Evolutionary conservation across 1,140 invertebrate species (phyloP).

Genomic region (Penaeus japonicus): DNA sequence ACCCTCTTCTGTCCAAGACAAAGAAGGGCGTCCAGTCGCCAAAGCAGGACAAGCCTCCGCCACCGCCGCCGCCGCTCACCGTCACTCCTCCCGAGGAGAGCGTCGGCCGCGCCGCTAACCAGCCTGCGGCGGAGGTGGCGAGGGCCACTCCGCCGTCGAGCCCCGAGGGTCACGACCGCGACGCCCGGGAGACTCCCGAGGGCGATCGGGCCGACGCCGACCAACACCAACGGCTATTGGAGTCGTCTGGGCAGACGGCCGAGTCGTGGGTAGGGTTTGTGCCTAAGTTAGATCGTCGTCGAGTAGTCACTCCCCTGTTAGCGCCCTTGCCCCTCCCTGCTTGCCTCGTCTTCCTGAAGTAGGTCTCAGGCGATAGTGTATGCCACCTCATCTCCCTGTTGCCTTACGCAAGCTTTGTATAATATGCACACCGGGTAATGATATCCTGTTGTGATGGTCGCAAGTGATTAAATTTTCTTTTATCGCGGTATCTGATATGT

Average conservation of each 20-base stretch:
- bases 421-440: too few species aligned
- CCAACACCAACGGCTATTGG: conserved; percentile 17
- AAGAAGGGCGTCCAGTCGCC: background rate
- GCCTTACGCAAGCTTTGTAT: too few species aligned
- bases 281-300: background rate
- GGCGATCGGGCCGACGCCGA: conserved; percentile 24
- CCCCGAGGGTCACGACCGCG: conserved; percentile 26
- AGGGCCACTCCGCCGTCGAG: conserved; percentile 19
- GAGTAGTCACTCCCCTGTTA: background rate
- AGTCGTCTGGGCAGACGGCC: background rate
- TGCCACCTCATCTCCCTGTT: too few species aligned
- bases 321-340: background rate
- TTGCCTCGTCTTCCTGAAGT: too few species aligned
- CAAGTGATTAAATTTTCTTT: too few species aligned
- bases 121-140: background rate
- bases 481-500: too few species aligned
- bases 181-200: conserved; percentile 20
- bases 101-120: background rate
- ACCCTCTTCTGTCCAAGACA: background rate
- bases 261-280: conserved; percentile 37
- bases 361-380: too few species aligned
- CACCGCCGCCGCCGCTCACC: background rate
- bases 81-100: conserved; percentile 18
- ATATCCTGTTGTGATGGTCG: too few species aligned
- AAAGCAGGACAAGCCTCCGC: background rate